Conservation (phyloP, 2,113 vertebrate species). For the Ceuthmochares aereus region DNA sequence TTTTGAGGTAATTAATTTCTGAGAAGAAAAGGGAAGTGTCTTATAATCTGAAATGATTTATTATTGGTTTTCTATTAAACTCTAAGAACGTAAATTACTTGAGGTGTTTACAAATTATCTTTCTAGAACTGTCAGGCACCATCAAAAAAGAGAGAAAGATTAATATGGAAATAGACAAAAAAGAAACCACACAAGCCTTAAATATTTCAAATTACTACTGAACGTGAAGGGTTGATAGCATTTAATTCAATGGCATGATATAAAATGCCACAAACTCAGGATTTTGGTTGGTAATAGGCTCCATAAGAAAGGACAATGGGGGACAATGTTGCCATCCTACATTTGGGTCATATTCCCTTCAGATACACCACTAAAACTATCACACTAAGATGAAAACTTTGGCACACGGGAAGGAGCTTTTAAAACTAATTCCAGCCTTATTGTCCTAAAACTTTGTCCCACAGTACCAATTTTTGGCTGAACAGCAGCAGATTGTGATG, state of each 20-base stretch:
- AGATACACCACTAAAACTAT: neutral
- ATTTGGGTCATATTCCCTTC: neutral
- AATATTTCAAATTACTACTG: neutral
- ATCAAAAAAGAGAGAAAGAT: neutral
- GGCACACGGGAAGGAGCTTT: neutral
- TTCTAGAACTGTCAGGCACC: neutral
- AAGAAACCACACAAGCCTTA: neutral
- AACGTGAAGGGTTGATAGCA: neutral
- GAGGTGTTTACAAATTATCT: neutral
- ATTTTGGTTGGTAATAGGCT: neutral
- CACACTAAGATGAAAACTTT: too few species aligned
- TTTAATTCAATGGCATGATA: too few species aligned
- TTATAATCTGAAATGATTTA: neutral
- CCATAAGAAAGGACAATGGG: neutral
- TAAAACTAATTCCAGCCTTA: neutral
- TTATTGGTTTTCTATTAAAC: neutral
- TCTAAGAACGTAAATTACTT: rapidly evolving
- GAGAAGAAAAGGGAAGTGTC: neutral
- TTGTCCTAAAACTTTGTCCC: neutral
- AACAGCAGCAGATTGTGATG: rapidly evolving
- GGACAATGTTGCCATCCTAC: neutral
- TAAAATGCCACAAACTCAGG: rapidly evolving
- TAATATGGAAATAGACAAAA: neutral
- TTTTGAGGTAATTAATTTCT: neutral
- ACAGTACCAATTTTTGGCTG: neutral